Evolutionary conservation across 1,140 invertebrate species (phyloP).

Genomic region (Argopecten irradians): DNA sequence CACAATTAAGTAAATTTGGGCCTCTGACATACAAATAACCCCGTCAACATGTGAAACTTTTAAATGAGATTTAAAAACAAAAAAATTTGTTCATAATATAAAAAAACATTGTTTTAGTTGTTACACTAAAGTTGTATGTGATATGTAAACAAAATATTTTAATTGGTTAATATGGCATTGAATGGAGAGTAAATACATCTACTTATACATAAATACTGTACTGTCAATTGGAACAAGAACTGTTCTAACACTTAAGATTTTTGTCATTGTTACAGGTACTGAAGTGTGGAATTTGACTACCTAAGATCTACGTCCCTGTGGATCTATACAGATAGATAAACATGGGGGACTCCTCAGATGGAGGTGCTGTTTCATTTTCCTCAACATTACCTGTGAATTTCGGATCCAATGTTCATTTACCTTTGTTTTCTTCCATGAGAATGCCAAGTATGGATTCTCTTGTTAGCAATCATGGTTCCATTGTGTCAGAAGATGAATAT

Average conservation of each 20-base stretch:
- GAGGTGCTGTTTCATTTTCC: not conserved
- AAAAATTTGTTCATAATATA: too few relatives aligned
- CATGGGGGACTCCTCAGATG: not conserved
- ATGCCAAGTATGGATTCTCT: constrained; percentile 44
- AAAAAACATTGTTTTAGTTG: too few relatives aligned
- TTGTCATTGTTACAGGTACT: not conserved
- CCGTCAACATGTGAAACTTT: too few relatives aligned
- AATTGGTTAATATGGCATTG: too few relatives aligned
- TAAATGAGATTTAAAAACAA: too few relatives aligned
- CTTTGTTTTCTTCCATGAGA: constrained; percentile 3
- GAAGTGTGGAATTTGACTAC: not conserved
- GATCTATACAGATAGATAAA: not conserved
- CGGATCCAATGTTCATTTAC: not conserved
- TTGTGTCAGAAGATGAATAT: constrained; percentile 55
- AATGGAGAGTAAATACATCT: too few relatives aligned
- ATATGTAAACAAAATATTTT: too few relatives aligned
- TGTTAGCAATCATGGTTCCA: constrained; percentile 36
- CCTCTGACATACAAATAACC: too few relatives aligned
- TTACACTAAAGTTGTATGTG: too few relatives aligned
- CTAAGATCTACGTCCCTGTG: not conserved
- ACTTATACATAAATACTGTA: too few relatives aligned
- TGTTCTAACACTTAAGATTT: not conserved
- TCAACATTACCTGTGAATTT: not conserved
- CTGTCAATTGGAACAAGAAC: too few relatives aligned
- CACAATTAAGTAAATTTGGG: too few relatives aligned